These are phyloP conservation scores for Noctua comes DNA, from an alignment of 2,888 invertebrate species.

Conservation along the genomic window DNA sequence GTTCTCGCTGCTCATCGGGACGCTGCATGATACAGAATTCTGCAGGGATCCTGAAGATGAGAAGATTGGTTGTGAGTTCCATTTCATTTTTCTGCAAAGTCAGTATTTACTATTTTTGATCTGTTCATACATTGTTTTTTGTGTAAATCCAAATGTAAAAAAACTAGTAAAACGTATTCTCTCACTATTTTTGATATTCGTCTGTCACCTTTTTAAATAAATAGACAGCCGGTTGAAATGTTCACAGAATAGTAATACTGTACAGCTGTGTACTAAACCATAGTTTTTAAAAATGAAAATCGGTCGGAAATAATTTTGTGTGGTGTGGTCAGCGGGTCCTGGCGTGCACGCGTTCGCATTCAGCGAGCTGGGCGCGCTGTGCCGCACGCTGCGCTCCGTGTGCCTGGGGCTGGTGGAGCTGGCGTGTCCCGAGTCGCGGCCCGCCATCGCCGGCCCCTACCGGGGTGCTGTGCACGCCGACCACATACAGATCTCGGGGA, in stretches of 20 bases:
- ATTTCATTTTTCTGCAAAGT: neutral
- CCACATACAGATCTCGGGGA: slow-evolving; percentile 70
- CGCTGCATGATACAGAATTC: slow-evolving; percentile 96
- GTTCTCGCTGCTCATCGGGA: slow-evolving; percentile 94
- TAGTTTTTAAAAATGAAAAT: neutral
- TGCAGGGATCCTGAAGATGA: slow-evolving; percentile 87
- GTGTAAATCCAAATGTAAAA: neutral
- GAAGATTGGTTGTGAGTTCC: slow-evolving; percentile 77
- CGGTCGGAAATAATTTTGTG: neutral
- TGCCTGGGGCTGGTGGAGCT: slow-evolving; percentile 96
- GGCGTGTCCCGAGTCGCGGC: slow-evolving; percentile 95
- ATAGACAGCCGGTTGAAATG: neutral
- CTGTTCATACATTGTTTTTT: neutral
- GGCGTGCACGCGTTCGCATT: slow-evolving; percentile 92
- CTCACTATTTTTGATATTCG: neutral
- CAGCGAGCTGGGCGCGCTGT: slow-evolving; percentile 93
- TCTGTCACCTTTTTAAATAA: neutral
- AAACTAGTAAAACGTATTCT: neutral
- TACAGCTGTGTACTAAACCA: neutral
- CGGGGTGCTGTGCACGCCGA: slow-evolving; percentile 76
- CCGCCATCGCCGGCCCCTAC: slow-evolving; percentile 92
- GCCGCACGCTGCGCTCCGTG: slow-evolving; percentile 93
- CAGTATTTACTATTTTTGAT: neutral
- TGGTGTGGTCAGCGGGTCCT: slow-evolving; percentile 60
- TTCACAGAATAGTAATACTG: neutral